A percentile compares a stretch with the other conserved stretches of the same genome.
Evolutionary conservation across 2,113 vertebrate genomes (phyloP).

Genomic region (Gorsachius goisagi): DNA sequence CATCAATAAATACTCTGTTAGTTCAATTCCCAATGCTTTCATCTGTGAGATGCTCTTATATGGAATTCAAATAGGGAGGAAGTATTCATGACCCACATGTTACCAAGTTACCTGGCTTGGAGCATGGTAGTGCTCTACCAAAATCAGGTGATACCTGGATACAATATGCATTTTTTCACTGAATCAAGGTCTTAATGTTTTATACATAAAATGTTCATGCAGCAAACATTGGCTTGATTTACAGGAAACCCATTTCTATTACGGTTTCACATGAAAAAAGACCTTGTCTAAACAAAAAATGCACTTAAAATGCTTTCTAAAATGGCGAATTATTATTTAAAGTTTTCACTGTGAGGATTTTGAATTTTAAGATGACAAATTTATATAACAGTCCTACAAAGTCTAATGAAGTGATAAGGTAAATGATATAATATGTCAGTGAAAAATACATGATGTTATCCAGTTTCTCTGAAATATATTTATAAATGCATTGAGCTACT

Average conservation of each 20-base stretch:
- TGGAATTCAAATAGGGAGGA: not conserved
- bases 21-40: not conserved
- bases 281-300: not conserved
- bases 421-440: not conserved
- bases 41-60: not conserved
- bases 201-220: not conserved
- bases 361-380: not conserved
- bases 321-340: not conserved
- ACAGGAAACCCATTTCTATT: not conserved
- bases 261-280: not conserved
- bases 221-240: not conserved
- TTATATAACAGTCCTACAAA: not conserved
- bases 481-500: not conserved
- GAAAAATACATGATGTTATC: not conserved
- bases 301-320: not conserved
- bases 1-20: not conserved
- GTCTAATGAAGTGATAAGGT: not conserved
- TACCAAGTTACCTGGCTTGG: not conserved
- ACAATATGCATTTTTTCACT: not conserved
- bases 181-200: not conserved
- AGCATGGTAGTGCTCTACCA: not conserved
- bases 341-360: not conserved
- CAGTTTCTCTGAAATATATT: not conserved
- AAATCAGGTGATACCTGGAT: not conserved
- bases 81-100: not conserved